phyloP scores from a whole-genome alignment of 1,140 invertebrate species.

The Cydia strobilella region DNA sequence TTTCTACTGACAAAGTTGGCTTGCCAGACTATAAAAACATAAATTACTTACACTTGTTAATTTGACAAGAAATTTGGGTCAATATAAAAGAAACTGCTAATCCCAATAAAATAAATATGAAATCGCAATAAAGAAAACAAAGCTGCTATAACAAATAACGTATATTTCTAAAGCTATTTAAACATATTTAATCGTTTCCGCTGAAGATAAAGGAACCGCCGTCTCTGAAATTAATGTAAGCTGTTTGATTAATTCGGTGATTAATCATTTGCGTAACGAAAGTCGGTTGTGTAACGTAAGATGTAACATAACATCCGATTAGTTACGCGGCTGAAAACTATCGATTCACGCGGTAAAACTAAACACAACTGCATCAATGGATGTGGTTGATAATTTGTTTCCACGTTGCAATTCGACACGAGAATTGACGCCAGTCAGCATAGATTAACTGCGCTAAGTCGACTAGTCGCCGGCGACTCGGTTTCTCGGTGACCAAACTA shows the following conservation, averaged over 20 bases:
- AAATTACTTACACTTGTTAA: too few relatives aligned
- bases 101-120: constrained; percentile 1
- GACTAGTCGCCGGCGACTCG: too few relatives aligned
- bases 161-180: neutral
- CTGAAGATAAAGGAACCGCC: constrained; percentile 1
- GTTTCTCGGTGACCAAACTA: too few relatives aligned
- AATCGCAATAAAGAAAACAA: constrained; percentile 13
- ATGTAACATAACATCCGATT: neutral
- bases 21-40: too few relatives aligned
- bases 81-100: neutral
- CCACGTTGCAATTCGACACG: neutral
- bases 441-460: too few relatives aligned
- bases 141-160: too few relatives aligned
- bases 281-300: neutral
- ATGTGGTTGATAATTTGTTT: neutral
- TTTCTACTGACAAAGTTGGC: too few relatives aligned
- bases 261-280: neutral
- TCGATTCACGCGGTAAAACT: neutral
- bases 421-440: neutral
- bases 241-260: neutral
- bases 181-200: constrained; percentile 7
- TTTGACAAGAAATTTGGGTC: neutral
- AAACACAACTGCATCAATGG: constrained; percentile 5
- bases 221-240: neutral
- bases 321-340: constrained; percentile 6